Evolutionary conservation across 2,797 vertebrate genomes (phyloP).

Genomic region (Brachymystax lenok): DNA sequence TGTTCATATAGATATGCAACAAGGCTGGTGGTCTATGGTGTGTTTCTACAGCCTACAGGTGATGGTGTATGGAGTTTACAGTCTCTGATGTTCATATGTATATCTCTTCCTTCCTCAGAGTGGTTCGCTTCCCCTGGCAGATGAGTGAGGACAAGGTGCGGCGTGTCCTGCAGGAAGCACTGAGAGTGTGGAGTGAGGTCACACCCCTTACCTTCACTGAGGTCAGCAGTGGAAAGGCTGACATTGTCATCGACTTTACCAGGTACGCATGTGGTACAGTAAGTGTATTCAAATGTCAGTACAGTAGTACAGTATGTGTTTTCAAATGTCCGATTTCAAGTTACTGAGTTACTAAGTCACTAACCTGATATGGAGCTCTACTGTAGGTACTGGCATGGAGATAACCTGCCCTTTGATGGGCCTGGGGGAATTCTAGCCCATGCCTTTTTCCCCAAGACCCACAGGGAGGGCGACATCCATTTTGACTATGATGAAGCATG

Average conservation of each 20-base stretch:
- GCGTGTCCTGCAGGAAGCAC: slow-evolving; percentile 81
- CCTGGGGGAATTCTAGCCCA: slow-evolving; percentile 92
- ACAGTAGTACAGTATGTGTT: background rate
- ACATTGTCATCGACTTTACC: slow-evolving; percentile 91
- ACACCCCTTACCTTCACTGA: slow-evolving; percentile 91
- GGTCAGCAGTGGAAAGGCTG: slow-evolving; percentile 80
- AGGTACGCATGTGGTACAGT: slow-evolving; percentile 71
- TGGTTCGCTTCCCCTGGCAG: slow-evolving; percentile 88
- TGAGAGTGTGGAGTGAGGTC: slow-evolving; percentile 90
- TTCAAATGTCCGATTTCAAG: background rate
- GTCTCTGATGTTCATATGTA: slow-evolving; percentile 10
- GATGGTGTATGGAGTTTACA: slow-evolving; percentile 21
- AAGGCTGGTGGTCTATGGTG: slow-evolving; percentile 43
- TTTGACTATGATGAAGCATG: slow-evolving; percentile 95
- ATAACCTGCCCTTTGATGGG: slow-evolving; percentile 92
- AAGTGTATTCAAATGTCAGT: slow-evolving; percentile 23
- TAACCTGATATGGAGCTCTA: slow-evolving; percentile 25
- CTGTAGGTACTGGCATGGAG: slow-evolving; percentile 90
- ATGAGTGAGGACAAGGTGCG: slow-evolving; percentile 83
- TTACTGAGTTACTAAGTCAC: background rate
- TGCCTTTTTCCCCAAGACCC: slow-evolving; percentile 92
- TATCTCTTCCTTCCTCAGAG: slow-evolving; percentile 67
- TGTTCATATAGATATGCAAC: background rate
- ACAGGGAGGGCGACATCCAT: slow-evolving; percentile 90
- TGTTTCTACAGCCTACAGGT: background rate